Conservation (phyloP, 2,797 vertebrate genomes). For the Bradypodion ventrale region DNA sequence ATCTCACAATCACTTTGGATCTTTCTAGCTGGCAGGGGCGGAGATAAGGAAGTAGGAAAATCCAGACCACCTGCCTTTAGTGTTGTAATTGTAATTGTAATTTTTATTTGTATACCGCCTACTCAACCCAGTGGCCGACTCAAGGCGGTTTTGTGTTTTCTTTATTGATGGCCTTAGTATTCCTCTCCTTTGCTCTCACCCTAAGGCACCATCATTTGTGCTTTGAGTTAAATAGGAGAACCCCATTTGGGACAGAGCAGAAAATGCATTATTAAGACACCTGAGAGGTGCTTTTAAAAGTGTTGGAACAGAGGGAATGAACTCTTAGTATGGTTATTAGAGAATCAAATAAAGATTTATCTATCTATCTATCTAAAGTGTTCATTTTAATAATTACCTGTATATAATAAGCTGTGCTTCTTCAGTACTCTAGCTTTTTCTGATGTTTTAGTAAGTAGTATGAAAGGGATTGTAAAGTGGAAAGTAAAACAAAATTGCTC, state of each 20-base stretch:
- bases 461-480: not conserved
- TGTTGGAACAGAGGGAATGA: not conserved
- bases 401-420: not conserved
- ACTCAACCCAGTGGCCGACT: too few relatives aligned
- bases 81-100: too few relatives aligned
- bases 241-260: not conserved
- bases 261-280: not conserved
- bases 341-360: too few relatives aligned
- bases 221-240: not conserved
- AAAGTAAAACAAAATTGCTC: not conserved
- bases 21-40: not conserved
- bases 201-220: not conserved
- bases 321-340: not conserved
- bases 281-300: not conserved
- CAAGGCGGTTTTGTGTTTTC: too few relatives aligned
- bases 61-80: conserved; percentile 44
- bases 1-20: not conserved
- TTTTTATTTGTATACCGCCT: too few relatives aligned
- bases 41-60: conserved; percentile 7
- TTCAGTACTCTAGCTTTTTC: not conserved
- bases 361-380: too few relatives aligned
- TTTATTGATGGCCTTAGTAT: not conserved
- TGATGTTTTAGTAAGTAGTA: not conserved
- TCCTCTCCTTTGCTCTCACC: not conserved
- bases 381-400: not conserved